Base-by-base conservation (phyloP, 2,113 vertebrate genomes). In the Gallinago paraguaiae region DNA sequence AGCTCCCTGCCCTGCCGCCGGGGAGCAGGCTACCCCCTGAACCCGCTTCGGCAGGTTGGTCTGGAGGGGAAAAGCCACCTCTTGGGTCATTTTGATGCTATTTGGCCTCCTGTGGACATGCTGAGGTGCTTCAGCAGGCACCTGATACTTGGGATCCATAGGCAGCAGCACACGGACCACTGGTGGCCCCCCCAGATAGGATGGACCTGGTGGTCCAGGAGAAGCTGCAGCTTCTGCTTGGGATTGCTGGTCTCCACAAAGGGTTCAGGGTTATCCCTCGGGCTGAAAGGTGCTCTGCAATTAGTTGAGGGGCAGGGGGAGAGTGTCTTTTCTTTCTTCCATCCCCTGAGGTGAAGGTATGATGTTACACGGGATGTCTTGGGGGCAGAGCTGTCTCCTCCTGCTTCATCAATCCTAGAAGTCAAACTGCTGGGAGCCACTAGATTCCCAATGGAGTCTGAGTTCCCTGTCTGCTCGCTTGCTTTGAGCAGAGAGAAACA, bases 311-410 rank as follows among this genome's bases (percentile, higher is more conserved):
- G 25, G 9, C 1, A 4, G 39, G 17, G 43, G 9, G 25, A 6
- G 2, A 4, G 45, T 35, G 27, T 33, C 35, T 67, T 69, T 69
- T 78, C 70, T 68, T 83, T 85, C 75, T 57, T 85, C 64, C 64
- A 57, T 64, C 6, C 68, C 72, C 94, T 45, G 69, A 67, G 81
- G 83, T 84, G 74, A 95, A 96, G 61, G 70, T 84, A 33, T 86
- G 77, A 81, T 67, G 57, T 94, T 92, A 90, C 69, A 59, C 30
- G 48, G 37, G 46, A 39, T 68, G 45, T 78, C 69, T 83, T 78
- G 12, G 72, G 50, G 70, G 83, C 90, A 80, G 82, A 90, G 48
- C 57, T 77, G 70, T 68, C 77, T 86, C 24, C 31, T 92, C 81
- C 82, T 75, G 41, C 63, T 86, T 37, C 65, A 83, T 86, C 82